These are phyloP conservation scores for Cottus gobio DNA, from an alignment of 2,113 vertebrate species.

Conservation along the genomic window DNA sequence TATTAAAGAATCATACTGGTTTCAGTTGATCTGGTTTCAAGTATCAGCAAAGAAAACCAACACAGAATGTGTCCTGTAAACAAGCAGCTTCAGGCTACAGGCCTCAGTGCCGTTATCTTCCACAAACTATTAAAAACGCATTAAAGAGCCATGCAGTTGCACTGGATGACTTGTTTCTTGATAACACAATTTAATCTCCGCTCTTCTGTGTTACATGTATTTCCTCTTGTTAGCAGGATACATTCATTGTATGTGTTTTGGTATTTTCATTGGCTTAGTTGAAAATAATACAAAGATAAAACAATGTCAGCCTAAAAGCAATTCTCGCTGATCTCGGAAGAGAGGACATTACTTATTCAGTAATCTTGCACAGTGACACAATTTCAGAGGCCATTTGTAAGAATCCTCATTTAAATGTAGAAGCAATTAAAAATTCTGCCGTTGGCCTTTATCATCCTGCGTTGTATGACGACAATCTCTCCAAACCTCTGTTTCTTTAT, in stretches of 20 bases:
- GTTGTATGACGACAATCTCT: not conserved
- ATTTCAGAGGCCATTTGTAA: not conserved
- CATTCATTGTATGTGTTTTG: conserved; percentile 2
- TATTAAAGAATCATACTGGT: not conserved
- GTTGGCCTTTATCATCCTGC: conserved; percentile 1
- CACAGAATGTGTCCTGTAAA: not conserved
- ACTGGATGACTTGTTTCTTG: not conserved
- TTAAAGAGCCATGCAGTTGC: not conserved
- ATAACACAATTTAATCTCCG: not conserved
- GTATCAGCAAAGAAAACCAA: not conserved
- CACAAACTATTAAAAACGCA: not conserved
- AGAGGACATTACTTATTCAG: conserved; percentile 24
- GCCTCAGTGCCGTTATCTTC: not conserved
- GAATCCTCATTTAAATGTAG: conserved; percentile 17
- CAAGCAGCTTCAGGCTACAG: not conserved
- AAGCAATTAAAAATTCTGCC: conserved; percentile 17
- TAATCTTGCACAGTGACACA: conserved; percentile 12
- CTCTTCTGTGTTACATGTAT: not conserved
- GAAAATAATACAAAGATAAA: conserved; percentile 6
- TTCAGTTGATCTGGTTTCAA: not conserved
- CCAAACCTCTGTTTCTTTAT: not conserved
- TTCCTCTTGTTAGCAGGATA: not conserved
- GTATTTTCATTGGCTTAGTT: conserved; percentile 5
- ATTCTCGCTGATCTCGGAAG: not conserved
- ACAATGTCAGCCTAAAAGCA: not conserved